Evolutionary conservation across 2,113 vertebrate genomes (phyloP), one percentile per base, ranked within the genome.

Genomic region (Spheniscus mendiculus): DNA sequence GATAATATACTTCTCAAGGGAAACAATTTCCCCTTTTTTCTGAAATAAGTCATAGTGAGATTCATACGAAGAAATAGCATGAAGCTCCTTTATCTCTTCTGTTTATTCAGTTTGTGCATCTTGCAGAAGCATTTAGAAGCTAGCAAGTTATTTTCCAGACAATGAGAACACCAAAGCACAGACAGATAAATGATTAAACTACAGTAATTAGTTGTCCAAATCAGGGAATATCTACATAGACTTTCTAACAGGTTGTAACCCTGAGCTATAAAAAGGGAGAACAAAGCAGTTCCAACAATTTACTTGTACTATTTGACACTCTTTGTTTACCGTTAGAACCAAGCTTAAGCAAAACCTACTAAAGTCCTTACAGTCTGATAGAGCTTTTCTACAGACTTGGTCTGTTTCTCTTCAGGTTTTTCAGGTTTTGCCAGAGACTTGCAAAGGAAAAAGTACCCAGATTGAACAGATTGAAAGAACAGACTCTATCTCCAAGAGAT

Each of bases 11-110:
- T 92, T 97, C 87, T 96, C 74, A 89, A 87, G 80, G 77, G 90
- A 97, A 98, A 97, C 30, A 56, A 91, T 90, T 96, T 96, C 66
- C 66, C 73, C 79, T 97, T 94, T 94, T 30, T 94, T 87, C 83
- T 94, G 62, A 98, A 96, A 97, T 97, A 95, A 97, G 94, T 97
- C 97, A 96, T 65, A 89, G 11, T 82, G 82, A 80, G 92, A 97
- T 94, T 97, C 97, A 97, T 86, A 89, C 44, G 74, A 94, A 96
- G 52, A 89, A 97, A 96, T 40, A 83, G 38, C 55, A 90, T 67
- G 73, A 83, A 97, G 69, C 58, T 91, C 42, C 59, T 83, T 97
- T 96, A 94, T 95, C 89, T 96, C 56, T 50, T 76, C 27, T 34
- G 49, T 77, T 94, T 94, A 86, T 92, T 97, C 94, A 78, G 84